Base-by-base conservation (phyloP, 2,113 vertebrate genomes). In the Dascyllus trimaculatus region DNA sequence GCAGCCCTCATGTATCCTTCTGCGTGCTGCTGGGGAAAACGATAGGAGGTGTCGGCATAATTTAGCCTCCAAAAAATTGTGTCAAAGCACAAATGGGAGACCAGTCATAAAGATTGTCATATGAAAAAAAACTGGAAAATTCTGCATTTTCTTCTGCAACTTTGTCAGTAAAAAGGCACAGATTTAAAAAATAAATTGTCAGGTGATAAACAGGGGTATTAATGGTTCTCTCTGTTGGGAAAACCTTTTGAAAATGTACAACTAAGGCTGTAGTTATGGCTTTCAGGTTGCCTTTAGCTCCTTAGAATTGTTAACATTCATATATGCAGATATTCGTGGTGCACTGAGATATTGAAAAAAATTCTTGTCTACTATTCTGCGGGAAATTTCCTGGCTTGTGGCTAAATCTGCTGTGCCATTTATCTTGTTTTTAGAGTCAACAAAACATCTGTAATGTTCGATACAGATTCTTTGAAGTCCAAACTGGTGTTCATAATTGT, bases 81-180 rank as follows among this genome's bases (percentile, higher is more conserved):
- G 58, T 62, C 69, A 63, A 22, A 46, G 18, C n/a, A 80, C 56
- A 71, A 65, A 68, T 69, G 65, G 58, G 67, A 40, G 69, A 64
- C 67, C 56, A 25, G 11, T 66, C 14, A 68, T 54, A 21, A 69
- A 82, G 58, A 62, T 63, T 40, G 59, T 25, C 21, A 68, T 68
- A 29, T 38, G 18, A 22, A 51, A 71, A 49, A 71, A 56, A 51
- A 45, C 11, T 11, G 38, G 38, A 40, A 40, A 40, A 40, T 40
- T 13, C 38, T 40, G 13, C 38, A 40, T 40, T 40, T 40, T 40
- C 38, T 40, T 40, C 38, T 10, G 11, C 13, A 40, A 43, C 40
- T 15, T 43, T 15, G 40, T 15, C 40, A 14, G 40, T 43, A 43
- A 43, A 14, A 15, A 43, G 11, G 13, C 13, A 43, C 13, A 14